Percentiles rank a stretch among this genome's conserved stretches.
These are phyloP conservation scores for Acanthosepion pharaonis DNA, from an alignment of 2,888 invertebrate genomes.

Conservation along the genomic window DNA sequence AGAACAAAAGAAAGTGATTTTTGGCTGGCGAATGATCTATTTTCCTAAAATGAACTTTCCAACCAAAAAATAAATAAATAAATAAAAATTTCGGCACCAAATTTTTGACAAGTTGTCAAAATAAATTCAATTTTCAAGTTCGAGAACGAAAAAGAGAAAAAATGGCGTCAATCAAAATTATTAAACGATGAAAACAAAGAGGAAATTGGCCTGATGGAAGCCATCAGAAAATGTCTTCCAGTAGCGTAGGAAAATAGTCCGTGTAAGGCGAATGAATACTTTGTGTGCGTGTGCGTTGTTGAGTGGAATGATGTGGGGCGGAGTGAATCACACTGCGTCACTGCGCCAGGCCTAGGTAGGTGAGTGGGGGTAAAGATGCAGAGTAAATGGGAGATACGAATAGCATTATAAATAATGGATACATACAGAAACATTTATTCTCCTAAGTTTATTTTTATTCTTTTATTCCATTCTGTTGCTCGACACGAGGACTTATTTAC, in stretches of 20 bases:
- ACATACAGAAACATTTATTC: too few relatives aligned
- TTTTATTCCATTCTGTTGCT: too few relatives aligned
- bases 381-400: too few relatives aligned
- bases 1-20: background rate
- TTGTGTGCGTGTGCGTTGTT: too few relatives aligned
- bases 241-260: background rate
- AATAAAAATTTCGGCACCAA: background rate
- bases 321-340: too few relatives aligned
- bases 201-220: background rate
- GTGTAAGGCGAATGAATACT: background rate
- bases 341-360: too few relatives aligned
- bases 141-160: background rate
- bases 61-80: background rate
- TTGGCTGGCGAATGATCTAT: background rate
- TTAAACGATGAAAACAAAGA: background rate
- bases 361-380: too few relatives aligned
- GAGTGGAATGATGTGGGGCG: too few relatives aligned
- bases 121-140: constrained; percentile 8
- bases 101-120: constrained; percentile 33
- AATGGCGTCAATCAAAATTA: background rate
- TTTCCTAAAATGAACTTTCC: background rate
- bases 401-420: too few relatives aligned
- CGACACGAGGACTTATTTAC: too few relatives aligned
- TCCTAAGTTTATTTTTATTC: too few relatives aligned
- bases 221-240: background rate